Evolutionary conservation across 2,797 vertebrate species (phyloP), one percentile per base, ranked within the genome.

Genomic region (Hybognathus amarus): DNA sequence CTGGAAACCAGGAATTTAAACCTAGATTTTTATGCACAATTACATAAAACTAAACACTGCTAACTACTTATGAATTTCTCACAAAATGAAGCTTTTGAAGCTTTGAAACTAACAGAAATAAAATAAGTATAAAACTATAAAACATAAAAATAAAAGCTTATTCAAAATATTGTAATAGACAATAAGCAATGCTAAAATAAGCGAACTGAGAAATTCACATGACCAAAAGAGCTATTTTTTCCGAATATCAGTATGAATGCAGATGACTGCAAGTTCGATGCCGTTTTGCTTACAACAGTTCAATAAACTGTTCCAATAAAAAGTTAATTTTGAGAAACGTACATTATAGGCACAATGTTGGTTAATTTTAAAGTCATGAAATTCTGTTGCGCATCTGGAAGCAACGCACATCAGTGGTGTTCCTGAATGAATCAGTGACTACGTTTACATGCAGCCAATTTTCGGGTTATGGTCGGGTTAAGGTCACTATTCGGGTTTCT

Each of bases 1-100:
- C n/a, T 50, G 56, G 20, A 40, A 79, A 52, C 52, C 33, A 70
- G 40, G 2, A 71, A 68, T 56, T 61, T 74, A 30, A 78, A 38
- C 63, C 74, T 68, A 22, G 6, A n/a, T 50, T 36, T 66, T 30
- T 6, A 24, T 36, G 3, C 27, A 47, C 5, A 47, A n/a, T 61
- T n/a, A 67, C 22, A 24, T 12, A 6, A 38, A 38, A 6, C 36
- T 5, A 10, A 67, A 7, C 2, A 4, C n/a, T 24, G 20, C 24
- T 59, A 10, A 40, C 18, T 33, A 27, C 67, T 80, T 56, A 50
- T 33, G 38, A 45, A 22, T 52, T 73, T 52, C 0, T 50, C 17
- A 20, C 24, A 20, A 71, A 71, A 71, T 27, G 1, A 71, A 20
- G 63, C 17, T 6, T 13, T 11, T 27, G 1, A 71, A 36, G 63